Evolutionary conservation across 2,888 invertebrate species (phyloP), one percentile per base, ranked within the genome.

Genomic region (Xylocampa areola): DNA sequence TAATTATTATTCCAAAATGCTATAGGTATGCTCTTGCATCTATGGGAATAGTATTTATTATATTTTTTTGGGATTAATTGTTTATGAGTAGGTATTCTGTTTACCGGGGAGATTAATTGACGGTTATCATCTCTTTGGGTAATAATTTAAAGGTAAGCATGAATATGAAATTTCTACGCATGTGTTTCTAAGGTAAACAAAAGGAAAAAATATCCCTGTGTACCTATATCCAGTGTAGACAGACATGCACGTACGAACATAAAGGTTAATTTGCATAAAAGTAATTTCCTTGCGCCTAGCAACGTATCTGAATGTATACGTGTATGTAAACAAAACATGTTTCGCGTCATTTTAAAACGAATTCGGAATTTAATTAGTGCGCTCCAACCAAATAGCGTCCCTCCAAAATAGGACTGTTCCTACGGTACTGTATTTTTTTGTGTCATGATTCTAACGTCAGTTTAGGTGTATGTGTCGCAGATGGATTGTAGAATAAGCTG

Each of bases 191-290:
- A 41, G 33, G 52, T 60, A 39, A 61, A 52, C 41, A 43, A n/a
- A n/a, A 47, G 29, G 40, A 59, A 55, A 57, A 48, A 45, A 37
- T 52, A 43, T 43, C 40, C 11, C 10, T 35, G 23, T 43, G 39
- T 53, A 48, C 44, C 35, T 54, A 36, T 25, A 36, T 14, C 25
- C 36, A 23, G 53, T 50, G 59, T 68, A 68, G 71, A 72, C 27
- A 59, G 69, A 70, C 67, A 73, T 72, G 73, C 77, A 79, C 80
- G 78, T 82, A 80, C 71, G 68, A 75, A 69, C 76, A 73, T 78
- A 82, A 85, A 75, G 77, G 75, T 77, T 77, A 67, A 88, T 88
- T 88, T 84, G 83, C 86, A 88, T 87, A 87, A 85, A 87, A 86
- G 86, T 88, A 86, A 88, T 89, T 88, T 87, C 80, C 84, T 81